These are phyloP conservation scores for Strix aluco DNA, from an alignment of 2,113 vertebrate species.

Conservation along the genomic window DNA sequence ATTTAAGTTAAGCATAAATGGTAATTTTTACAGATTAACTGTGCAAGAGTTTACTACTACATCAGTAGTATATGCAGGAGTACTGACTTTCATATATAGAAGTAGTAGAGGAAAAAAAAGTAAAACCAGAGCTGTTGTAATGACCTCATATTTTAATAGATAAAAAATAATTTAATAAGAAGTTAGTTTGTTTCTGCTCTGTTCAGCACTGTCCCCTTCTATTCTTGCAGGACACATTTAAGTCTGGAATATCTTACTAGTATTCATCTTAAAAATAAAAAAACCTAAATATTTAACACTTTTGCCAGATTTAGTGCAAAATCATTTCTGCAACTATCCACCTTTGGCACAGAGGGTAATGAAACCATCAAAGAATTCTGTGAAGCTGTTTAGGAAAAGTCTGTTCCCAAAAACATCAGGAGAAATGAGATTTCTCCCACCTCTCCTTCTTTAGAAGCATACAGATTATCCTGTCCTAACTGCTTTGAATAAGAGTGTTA, in stretches of 20 bases:
- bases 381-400: not conserved
- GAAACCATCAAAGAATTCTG: not conserved
- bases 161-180: not conserved
- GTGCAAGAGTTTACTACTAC: not conserved
- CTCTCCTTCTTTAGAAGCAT: not conserved
- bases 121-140: not conserved
- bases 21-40: not conserved
- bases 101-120: not conserved
- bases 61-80: not conserved
- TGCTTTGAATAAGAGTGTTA: not conserved
- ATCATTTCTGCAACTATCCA: not conserved
- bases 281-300: not conserved
- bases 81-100: not conserved
- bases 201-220: not conserved
- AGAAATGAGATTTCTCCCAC: not conserved
- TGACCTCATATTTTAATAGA: not conserved
- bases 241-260: not conserved
- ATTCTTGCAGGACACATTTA: not conserved
- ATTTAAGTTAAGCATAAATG: not conserved
- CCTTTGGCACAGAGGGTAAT: not conserved
- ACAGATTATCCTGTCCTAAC: not conserved
- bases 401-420: not conserved
- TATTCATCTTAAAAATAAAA: not conserved
- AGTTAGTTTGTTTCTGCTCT: not conserved
- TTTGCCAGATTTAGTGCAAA: not conserved